Base-by-base conservation (phyloP, 2,113 vertebrate genomes). In the Passerina amoena region DNA sequence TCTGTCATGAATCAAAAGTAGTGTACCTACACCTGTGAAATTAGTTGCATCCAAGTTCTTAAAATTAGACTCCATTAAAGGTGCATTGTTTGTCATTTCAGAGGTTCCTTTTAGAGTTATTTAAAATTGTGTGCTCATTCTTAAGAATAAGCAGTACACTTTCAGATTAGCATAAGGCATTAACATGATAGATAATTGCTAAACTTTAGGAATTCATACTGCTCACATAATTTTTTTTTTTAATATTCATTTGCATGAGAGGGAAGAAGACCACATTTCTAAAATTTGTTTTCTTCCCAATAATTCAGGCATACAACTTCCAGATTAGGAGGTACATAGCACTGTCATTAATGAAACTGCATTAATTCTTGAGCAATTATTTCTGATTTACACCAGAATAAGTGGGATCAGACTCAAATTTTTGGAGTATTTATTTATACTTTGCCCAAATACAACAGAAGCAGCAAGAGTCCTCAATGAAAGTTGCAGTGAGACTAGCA, bases 331-430 rank as follows among this genome's bases (percentile, higher is more conserved):
- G 7, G 42, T 35, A 22, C 5, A 42, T 50, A 37, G 13, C 16
- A 35, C 13, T 42, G 16, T 42, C 2, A 0, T 66, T 85, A 66
- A 66, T 31, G 25, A 68, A 86, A 86, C 25, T 33, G 9, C 11
- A 51, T 68, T 76, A 1, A 27, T 68, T 76, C 9, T 21, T 18
- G 6, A 30, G 21, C 44, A 44, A 50, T 68, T 50, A 44, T 44
- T 76, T 60, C 50, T 2, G 0, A 87, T 60, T 82, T 77, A 75
- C 30, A 45, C 1, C 10, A 59, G 31, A 69, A 40, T 30, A 79
- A 82, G 19, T 37, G 20, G 40, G 16, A 82, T 38, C 14, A 42
- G 17, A 35, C 7, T 80, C 0, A 0, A 18, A 31, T 53, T 68
- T 91, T 85, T 82, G 6, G 28, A 69, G 27, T 66, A 73, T 54